Percentiles rank a stretch among this genome's conserved stretches.
Evolutionary conservation across 2,888 invertebrate species (phyloP).

Genomic region (Drosophila tripunctata): DNA sequence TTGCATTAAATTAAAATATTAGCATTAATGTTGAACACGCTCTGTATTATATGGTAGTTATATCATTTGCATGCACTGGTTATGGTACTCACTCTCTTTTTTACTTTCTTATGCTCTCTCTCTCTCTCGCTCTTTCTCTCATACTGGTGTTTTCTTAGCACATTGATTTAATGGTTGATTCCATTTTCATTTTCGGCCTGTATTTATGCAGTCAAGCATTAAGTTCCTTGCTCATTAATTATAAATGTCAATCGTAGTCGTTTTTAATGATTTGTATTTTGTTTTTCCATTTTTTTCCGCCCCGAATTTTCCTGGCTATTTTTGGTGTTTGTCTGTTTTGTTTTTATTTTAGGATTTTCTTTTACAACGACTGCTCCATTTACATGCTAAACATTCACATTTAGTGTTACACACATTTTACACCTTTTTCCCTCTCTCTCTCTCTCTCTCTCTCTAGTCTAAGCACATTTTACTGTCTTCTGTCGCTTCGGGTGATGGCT

Average conservation of each 20-base stretch:
- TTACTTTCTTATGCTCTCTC: not conserved
- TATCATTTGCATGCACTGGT: conserved; percentile 51
- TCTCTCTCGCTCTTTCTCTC: not conserved
- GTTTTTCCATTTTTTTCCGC: conserved; percentile 43
- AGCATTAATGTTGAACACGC: conserved; percentile 27
- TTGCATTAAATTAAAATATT: conserved; percentile 33
- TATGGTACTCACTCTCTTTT: conserved; percentile 7
- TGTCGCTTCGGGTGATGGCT: conserved; percentile 34
- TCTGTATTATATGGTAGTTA: conserved; percentile 4
- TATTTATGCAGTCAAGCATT: conserved; percentile 65
- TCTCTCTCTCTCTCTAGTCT: conserved; percentile 17
- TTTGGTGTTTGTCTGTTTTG: conserved; percentile 30
- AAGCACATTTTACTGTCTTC: conserved; percentile 10
- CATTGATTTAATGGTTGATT: conserved; percentile 30
- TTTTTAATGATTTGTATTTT: conserved; percentile 79
- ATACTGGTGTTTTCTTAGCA: conserved; percentile 7
- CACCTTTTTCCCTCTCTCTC: no score
- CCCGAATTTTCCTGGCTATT: conserved; percentile 2
- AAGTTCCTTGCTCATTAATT: conserved; percentile 70
- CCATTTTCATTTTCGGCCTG: conserved; percentile 33
- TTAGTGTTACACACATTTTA: conserved; percentile 29
- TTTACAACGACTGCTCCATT: conserved; percentile 67
- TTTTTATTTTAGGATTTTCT: conserved; percentile 55
- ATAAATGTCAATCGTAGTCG: conserved; percentile 75
- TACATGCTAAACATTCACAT: conserved; percentile 69